Evolutionary conservation across 2,888 invertebrate genomes (phyloP), one percentile per base, ranked within the genome.

Genomic region (Protophormia terraenovae): DNA sequence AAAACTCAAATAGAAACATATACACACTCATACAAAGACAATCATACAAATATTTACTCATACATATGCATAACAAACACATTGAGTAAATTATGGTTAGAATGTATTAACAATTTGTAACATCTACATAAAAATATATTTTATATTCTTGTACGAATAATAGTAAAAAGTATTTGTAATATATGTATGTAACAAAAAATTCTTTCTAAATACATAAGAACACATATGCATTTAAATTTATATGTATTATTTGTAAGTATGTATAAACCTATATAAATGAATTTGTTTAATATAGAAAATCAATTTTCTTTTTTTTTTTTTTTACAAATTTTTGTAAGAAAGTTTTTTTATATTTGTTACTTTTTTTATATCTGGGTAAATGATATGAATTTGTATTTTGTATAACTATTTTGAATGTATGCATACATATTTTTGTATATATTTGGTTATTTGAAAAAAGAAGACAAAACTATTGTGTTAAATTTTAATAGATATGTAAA

Each of bases 71-170:
- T 22, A 29, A 53, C 10, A 38, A 60, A 64, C 29, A 60, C 58
- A 64, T 60, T 66, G 64, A 32, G 6, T 41, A 66, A 80, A 64
- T 80, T 73, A 66, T 73, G 32, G 35, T 60, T 47, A 55, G 27
- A 58, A 67, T 60, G 35, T 67, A 67, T 47, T 19, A 66, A 47
- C 75, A 81, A 75, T 66, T 75, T 60, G 67, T 67, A 38, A 67
- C 47, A 75, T 60, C 47, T 66, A 75, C 62, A 64, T 38, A 50
- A 5, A 38, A 12, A 38, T n/a, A n/a, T 14, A n/a, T 41, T 10
- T 8, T n/a, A 67, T 67, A 47, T 45, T 3, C 7, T 10, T 47
- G 47, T 16, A 47, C 60, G 32, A 50, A 27, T 16, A 3, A 41
- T n/a, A 41, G 41, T 0, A 41, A 41, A 41, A 35, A 35, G 6